Conservation (phyloP, 2,888 invertebrate genomes). For the Oegoconia quadripuncta region DNA sequence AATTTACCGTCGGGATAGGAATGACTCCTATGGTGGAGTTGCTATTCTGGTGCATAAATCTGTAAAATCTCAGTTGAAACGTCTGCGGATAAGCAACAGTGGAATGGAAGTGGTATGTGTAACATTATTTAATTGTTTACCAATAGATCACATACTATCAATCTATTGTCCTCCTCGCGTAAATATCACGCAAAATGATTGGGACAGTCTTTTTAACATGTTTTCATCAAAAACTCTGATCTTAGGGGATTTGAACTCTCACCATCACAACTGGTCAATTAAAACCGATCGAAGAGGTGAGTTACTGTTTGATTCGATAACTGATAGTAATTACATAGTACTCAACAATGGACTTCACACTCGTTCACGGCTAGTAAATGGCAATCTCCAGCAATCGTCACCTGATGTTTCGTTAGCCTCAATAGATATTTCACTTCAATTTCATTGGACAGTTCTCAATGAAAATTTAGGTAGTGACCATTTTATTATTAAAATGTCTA, state of each 20-base stretch:
- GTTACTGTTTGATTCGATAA: background rate
- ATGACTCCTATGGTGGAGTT: constrained; percentile 10
- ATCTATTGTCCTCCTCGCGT: background rate
- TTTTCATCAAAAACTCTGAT: background rate
- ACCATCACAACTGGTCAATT: constrained; percentile 2
- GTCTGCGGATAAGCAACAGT: background rate
- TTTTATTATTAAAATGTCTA: constrained; percentile 9
- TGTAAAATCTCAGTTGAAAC: background rate
- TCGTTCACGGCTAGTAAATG: background rate
- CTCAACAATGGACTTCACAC: constrained; percentile 1
- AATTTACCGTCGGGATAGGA: constrained; percentile 9
- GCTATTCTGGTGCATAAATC: constrained; percentile 12
- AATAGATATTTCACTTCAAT: constrained; percentile 3
- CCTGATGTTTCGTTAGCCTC: constrained; percentile 5
- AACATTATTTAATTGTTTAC: constrained; percentile 1
- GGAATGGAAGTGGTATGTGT: constrained; percentile 8
- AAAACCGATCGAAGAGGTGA: constrained; percentile 1
- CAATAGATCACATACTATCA: background rate
- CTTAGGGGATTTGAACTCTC: background rate
- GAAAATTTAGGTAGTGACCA: constrained; percentile 16
- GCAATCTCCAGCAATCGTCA: background rate
- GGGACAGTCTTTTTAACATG: background rate
- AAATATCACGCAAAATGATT: background rate
- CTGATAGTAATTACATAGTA: background rate
- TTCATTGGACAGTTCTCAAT: constrained; percentile 3